phyloP scores from a whole-genome alignment of 2,113 vertebrate genomes.

The Candoia aspera region DNA sequence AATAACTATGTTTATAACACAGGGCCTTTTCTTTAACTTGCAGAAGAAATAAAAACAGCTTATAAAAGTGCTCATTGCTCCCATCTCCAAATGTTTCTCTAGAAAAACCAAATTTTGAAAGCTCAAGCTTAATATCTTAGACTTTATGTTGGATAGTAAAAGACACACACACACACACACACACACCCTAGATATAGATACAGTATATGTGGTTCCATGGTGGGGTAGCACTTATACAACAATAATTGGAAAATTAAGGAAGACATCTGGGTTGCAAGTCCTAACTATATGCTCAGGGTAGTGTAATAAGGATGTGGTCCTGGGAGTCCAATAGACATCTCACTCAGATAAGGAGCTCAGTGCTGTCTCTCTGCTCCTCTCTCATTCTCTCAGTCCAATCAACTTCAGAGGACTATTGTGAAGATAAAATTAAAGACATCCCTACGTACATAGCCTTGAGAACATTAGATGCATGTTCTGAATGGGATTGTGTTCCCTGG shows the following conservation, averaged over 20 bases:
- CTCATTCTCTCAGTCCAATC: neutral
- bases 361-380: neutral
- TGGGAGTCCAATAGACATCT: neutral
- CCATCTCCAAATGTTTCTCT: neutral
- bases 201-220: neutral
- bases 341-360: neutral
- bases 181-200: neutral
- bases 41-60: neutral
- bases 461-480: neutral
- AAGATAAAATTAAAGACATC: neutral
- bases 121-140: neutral
- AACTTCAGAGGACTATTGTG: neutral
- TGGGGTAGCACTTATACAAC: neutral
- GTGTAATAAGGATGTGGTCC: neutral
- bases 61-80: neutral
- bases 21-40: neutral
- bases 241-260: neutral
- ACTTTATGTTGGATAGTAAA: neutral
- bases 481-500: neutral
- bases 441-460: neutral
- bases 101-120: neutral
- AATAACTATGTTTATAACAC: neutral
- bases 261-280: neutral
- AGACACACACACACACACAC: neutral
- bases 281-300: neutral